phyloP scores from a whole-genome alignment of 2,888 invertebrate genomes.

The Epistrophe eligans region DNA sequence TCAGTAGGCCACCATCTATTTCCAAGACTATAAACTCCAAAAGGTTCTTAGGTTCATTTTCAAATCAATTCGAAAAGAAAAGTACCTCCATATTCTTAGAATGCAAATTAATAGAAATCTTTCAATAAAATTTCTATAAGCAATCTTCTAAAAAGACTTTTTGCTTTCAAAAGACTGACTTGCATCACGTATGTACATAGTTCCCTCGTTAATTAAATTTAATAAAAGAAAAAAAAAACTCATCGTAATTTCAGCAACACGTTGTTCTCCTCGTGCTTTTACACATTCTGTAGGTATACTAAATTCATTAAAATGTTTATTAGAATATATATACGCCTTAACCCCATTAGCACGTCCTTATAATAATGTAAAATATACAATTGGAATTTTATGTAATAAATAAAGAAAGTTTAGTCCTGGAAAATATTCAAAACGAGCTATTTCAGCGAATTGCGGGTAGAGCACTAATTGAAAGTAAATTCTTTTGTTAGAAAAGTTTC shows the following conservation, averaged over 20 bases:
- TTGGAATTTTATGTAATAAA: not conserved
- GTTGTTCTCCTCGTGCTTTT: not conserved
- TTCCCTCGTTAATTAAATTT: not conserved
- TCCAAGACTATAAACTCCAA: too few species aligned
- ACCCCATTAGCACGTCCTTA: conserved; percentile 13
- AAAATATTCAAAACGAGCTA: not conserved
- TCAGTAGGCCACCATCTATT: too few species aligned
- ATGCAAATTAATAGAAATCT: too few species aligned
- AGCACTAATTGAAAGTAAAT: not conserved
- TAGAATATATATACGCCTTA: not conserved
- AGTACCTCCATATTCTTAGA: too few species aligned
- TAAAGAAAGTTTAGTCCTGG: not conserved
- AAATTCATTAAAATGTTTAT: conserved; percentile 5
- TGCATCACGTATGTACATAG: conserved; percentile 5
- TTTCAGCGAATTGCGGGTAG: not conserved
- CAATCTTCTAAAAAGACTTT: too few species aligned
- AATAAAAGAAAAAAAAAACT: not conserved
- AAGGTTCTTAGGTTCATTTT: too few species aligned
- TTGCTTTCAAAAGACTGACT: not conserved
- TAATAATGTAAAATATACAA: not conserved
- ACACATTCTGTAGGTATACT: not conserved
- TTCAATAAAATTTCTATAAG: too few species aligned
- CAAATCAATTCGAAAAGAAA: too few species aligned
- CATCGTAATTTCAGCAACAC: not conserved
- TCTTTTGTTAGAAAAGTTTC: not conserved